Evolutionary conservation across 2,797 vertebrate species (phyloP).

Genomic region (Chiloscyllium punctatum): DNA sequence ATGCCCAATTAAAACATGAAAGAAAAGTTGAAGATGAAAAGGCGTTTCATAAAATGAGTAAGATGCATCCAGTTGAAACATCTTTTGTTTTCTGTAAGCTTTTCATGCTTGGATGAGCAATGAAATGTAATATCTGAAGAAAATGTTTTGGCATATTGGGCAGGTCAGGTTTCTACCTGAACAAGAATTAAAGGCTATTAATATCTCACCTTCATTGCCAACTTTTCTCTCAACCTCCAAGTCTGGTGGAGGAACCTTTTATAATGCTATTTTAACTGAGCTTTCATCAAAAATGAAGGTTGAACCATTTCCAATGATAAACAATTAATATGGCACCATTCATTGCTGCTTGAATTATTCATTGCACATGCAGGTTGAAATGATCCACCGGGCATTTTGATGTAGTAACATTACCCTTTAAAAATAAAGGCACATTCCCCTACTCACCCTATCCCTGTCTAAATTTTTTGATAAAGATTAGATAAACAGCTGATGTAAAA

Average conservation of each 20-base stretch:
- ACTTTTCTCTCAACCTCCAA: neutral
- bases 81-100: neutral
- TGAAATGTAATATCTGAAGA: neutral
- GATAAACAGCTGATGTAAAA: neutral
- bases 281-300: neutral
- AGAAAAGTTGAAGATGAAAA: neutral
- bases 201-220: neutral
- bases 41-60: neutral
- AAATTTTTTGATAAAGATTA: neutral
- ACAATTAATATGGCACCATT: neutral
- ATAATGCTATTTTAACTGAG: neutral
- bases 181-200: neutral
- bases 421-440: neutral
- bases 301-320: neutral
- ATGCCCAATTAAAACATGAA: constrained; percentile 21
- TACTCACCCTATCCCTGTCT: neutral
- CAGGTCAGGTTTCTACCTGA: neutral
- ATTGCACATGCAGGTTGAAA: neutral
- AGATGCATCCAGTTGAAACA: neutral
- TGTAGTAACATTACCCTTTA: neutral
- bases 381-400: neutral
- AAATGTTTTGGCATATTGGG: neutral
- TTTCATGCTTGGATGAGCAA: neutral
- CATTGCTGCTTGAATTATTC: neutral
- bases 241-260: neutral